A percentile compares a stretch with the other conserved stretches of the same genome.
phyloP scores from a whole-genome alignment of 2,888 invertebrate genomes.

The Orthosia incerta region DNA sequence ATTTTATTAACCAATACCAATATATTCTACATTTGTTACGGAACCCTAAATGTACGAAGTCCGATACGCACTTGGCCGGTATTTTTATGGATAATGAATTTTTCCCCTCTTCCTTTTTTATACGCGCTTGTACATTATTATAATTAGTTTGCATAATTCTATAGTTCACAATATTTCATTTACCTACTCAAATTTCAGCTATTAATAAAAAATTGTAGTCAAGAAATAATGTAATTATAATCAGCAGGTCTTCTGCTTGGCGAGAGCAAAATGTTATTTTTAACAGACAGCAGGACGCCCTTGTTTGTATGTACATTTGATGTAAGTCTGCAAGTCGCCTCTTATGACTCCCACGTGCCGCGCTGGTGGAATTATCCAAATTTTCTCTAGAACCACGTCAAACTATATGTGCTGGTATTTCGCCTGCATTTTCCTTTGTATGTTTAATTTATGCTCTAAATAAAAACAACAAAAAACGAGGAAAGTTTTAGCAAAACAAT shows the following conservation, averaged over 20 bases:
- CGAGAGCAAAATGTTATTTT: not conserved
- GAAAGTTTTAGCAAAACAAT: slow-evolving; percentile 9
- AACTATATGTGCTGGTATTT: slow-evolving; percentile 13
- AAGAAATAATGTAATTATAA: not conserved
- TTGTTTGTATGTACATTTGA: slow-evolving; percentile 7
- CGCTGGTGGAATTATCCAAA: slow-evolving; percentile 9
- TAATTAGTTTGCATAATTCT: no score
- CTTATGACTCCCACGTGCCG: not conserved
- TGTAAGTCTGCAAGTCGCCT: slow-evolving; percentile 6
- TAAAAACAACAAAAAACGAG: slow-evolving; percentile 5
- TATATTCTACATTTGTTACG: no score
- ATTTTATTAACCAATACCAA: no score
- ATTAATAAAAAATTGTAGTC: no score
- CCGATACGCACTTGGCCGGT: no score
- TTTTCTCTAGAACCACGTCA: slow-evolving; percentile 15
- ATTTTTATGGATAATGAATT: no score
- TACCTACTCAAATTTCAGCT: no score
- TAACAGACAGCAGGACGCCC: slow-evolving; percentile 3
- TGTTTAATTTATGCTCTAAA: not conserved
- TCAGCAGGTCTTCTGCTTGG: not conserved
- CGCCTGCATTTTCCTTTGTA: slow-evolving; percentile 3
- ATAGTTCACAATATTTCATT: no score
- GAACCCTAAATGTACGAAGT: no score
- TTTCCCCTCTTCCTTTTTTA: no score
- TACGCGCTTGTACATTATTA: no score